phyloP scores from a whole-genome alignment of 1,140 invertebrate species.

The Pinna nobilis region DNA sequence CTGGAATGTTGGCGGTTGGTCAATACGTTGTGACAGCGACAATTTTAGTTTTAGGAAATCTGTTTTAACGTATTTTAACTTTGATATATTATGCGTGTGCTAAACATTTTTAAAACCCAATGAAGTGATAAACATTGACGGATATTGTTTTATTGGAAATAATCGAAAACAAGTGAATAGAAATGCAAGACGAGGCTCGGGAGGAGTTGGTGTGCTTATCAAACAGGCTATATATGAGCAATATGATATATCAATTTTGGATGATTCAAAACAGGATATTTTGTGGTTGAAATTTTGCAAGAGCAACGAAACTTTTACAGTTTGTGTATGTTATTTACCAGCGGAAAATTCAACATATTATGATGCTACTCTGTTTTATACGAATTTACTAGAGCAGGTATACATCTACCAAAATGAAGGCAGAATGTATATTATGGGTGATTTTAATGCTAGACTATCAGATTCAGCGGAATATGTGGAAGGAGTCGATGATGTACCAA shows the following conservation, averaged over 20 bases:
- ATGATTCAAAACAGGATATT: constrained; percentile 20
- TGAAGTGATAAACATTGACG: constrained; percentile 1
- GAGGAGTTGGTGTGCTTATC: constrained; percentile 24
- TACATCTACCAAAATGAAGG: constrained; percentile 31
- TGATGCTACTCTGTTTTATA: constrained; percentile 12
- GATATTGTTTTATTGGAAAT: constrained; percentile 22
- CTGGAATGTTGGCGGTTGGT: constrained; percentile 25
- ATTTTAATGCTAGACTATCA: constrained; percentile 27
- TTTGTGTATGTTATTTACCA: constrained; percentile 27
- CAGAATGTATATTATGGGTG: constrained; percentile 22
- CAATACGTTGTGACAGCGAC: background rate
- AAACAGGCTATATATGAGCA: background rate
- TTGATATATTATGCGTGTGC: constrained; percentile 16
- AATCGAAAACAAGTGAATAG: constrained; percentile 14
- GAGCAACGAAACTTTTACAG: background rate
- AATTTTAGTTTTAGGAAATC: constrained; percentile 7
- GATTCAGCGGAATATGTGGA: constrained; percentile 27
- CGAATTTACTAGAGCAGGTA: constrained; percentile 2
- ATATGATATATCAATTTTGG: constrained; percentile 7
- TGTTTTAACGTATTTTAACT: constrained; percentile 6
- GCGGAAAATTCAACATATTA: constrained; percentile 14
- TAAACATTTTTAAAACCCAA: constrained; percentile 13
- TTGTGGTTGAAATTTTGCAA: constrained; percentile 17
- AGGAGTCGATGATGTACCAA: constrained; percentile 37
- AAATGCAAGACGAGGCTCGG: constrained; percentile 20